These are phyloP conservation scores for Eumacrocentrus americanus DNA, from an alignment of 2,888 invertebrate species.

Conservation along the genomic window DNA sequence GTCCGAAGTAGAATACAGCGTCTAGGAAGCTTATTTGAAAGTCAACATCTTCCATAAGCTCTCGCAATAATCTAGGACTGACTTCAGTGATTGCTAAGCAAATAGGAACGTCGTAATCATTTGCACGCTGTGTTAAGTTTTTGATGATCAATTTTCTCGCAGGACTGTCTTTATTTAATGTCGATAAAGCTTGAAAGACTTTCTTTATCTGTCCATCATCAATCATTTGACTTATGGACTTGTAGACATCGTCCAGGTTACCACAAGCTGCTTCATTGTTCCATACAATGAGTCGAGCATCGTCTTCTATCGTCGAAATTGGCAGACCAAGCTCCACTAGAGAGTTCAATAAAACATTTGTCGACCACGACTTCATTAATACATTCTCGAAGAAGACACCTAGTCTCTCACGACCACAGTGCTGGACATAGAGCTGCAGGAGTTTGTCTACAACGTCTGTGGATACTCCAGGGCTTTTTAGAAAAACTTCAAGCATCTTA, in stretches of 20 bases:
- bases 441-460: slow-evolving; percentile 58
- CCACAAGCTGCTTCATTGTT: slow-evolving; percentile 48
- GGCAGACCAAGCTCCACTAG: slow-evolving; percentile 44
- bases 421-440: slow-evolving; percentile 60
- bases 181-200: slow-evolving; percentile 52
- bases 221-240: slow-evolving; percentile 52
- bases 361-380: slow-evolving; percentile 42
- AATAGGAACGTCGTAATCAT: slow-evolving; percentile 43
- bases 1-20: slow-evolving; percentile 62
- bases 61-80: slow-evolving; percentile 49
- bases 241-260: slow-evolving; percentile 44
- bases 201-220: slow-evolving; percentile 49
- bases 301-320: slow-evolving; percentile 42
- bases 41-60: slow-evolving; percentile 53
- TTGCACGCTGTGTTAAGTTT: slow-evolving; percentile 39
- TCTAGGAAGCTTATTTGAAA: slow-evolving; percentile 61
- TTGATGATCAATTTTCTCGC: slow-evolving; percentile 44
- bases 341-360: slow-evolving; percentile 44
- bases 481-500: slow-evolving; percentile 60
- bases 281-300: slow-evolving; percentile 50
- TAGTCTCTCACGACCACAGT: slow-evolving; percentile 60
- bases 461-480: slow-evolving; percentile 53
- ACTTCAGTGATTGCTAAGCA: slow-evolving; percentile 52
- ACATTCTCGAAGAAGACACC: slow-evolving; percentile 51
- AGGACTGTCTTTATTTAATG: slow-evolving; percentile 34